Evolutionary conservation across 2,888 invertebrate genomes (phyloP).

Genomic region (Dendrolimus houi): DNA sequence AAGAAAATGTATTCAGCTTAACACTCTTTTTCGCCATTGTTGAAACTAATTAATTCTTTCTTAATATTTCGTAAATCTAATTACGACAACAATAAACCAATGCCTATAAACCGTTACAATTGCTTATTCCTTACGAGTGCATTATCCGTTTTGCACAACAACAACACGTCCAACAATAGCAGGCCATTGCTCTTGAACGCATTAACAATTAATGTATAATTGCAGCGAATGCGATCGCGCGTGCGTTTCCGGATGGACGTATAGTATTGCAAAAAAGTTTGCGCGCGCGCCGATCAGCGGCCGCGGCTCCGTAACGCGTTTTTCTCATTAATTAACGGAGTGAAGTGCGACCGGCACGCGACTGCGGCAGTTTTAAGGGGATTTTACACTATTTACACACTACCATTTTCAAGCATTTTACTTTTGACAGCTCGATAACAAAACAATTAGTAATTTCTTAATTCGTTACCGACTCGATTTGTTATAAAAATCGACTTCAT

Average conservation of each 20-base stretch:
- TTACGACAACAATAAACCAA: background rate
- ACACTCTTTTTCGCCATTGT: too few relatives aligned
- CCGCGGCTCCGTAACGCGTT: constrained; percentile 44
- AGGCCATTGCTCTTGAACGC: constrained; percentile 44
- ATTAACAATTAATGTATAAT: constrained; percentile 46
- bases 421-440: too few relatives aligned
- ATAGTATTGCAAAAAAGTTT: constrained; percentile 28
- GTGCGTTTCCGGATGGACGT: constrained; percentile 44
- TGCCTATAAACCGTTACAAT: background rate
- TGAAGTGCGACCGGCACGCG: constrained; percentile 33
- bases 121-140: background rate
- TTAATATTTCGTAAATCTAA: too few relatives aligned
- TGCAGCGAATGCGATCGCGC: constrained; percentile 36
- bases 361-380: constrained; percentile 9
- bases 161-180: constrained; percentile 23
- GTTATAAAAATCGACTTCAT: too few relatives aligned
- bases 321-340: constrained; percentile 42
- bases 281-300: constrained; percentile 26
- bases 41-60: too few relatives aligned
- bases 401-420: too few relatives aligned
- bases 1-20: too few relatives aligned
- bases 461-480: too few relatives aligned
- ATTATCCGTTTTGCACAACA: constrained; percentile 1
- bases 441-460: too few relatives aligned
- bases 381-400: background rate